Conservation (phyloP, 1,140 invertebrate species). For the Bradysia coprophila region DNA sequence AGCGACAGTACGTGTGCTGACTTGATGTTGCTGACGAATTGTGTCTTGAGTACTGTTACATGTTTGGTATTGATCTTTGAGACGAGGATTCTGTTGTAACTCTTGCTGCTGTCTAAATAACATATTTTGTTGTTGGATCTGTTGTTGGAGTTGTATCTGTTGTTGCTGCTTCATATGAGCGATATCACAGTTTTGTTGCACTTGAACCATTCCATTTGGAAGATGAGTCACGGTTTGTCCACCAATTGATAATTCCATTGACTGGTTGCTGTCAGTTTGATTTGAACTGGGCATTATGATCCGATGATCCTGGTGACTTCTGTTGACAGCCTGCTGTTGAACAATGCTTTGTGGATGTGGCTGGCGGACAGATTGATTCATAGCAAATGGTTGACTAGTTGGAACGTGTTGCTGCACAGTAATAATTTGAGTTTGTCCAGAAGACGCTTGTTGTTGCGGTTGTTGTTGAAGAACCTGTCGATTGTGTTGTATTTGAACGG, state of each 20-base stretch:
- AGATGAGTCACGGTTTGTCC: conserved; percentile 5
- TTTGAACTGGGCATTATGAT: neutral
- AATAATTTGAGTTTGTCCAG: neutral
- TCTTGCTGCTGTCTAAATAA: neutral
- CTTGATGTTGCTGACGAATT: neutral
- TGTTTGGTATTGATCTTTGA: neutral
- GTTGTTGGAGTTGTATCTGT: conserved; percentile 4
- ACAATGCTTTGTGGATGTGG: neutral
- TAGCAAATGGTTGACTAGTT: neutral
- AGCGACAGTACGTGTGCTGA: conserved; percentile 10
- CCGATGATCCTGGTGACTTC: neutral
- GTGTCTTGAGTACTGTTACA: neutral
- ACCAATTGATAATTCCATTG: conserved; percentile 1
- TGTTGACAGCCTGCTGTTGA: neutral
- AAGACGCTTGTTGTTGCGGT: too few species aligned
- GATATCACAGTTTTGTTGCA: conserved; percentile 6
- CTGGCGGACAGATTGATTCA: neutral
- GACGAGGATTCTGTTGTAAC: neutral
- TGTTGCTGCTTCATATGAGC: conserved; percentile 3
- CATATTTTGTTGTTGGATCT: conserved; percentile 5
- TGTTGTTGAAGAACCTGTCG: neutral
- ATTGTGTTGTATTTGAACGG: neutral
- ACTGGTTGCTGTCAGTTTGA: neutral
- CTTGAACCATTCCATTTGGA: conserved; percentile 6
- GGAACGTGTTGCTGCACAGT: neutral